Base-by-base conservation (phyloP, 2,113 vertebrate genomes). In the Serranochromis macrocephalus region DNA sequence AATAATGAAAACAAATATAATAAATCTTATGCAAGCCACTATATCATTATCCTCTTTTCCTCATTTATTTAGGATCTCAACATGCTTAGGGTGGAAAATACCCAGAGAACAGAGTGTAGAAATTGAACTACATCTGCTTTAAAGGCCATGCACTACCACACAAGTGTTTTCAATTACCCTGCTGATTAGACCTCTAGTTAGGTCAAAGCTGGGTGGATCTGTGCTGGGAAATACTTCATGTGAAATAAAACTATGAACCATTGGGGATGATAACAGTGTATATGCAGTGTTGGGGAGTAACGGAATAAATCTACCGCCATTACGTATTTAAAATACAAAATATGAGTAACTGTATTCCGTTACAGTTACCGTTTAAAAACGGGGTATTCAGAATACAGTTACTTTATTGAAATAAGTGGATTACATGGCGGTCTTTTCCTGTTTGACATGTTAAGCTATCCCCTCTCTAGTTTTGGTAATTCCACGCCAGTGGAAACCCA, bases 101-200 rank as follows among this genome's bases (percentile, higher is more conserved):
- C 63, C 40, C 7, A 5, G 54, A 7, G 73, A 83, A 83, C 33
- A 7, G 29, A 36, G 10, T 13, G 26, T 11, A 13, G 49, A 45
- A 29, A 54, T 45, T n/a, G 53, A 51, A 16, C 38, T 79, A 73
- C 26, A 49, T 80, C 79, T 89, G 55, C 19, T 85, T 31, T 61
- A 85, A 81, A 84, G 49, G 66, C 66, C 47, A 19, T 53, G 57
- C 55, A 80, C 82, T 79, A 31, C 80, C 33, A 86, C 81, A 51
- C 40, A 79, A 42, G 66, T 87, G 84, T 42, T 86, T 81, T 83
- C 55, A 83, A 53, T 84, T 75, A 88, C 26, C 24, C 54, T 24
- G 5, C 47, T 87, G 54, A 68, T 87, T 26, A 88, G 53, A 83
- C 24, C 75, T 84, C 81, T 26, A 11, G 19, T 83, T 21, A 57